phyloP scores from a whole-genome alignment of 2,113 vertebrate genomes.

The Alces alces region DNA sequence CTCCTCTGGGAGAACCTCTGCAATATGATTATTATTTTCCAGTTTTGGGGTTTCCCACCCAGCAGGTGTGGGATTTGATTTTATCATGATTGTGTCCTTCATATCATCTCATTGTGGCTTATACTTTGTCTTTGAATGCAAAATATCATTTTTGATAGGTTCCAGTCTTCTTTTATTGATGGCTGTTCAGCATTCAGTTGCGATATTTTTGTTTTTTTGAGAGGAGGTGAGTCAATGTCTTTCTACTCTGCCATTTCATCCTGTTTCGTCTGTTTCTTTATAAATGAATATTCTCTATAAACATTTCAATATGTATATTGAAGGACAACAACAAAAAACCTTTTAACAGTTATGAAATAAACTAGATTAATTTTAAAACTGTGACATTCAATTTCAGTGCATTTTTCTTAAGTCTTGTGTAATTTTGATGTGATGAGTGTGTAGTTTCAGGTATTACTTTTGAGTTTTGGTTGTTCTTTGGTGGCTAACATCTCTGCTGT shows the following conservation, averaged over 20 bases:
- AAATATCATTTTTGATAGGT: neutral
- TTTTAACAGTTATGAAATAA: neutral
- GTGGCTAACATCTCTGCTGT: neutral
- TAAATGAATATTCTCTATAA: neutral
- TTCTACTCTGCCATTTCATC: neutral
- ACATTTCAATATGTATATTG: neutral
- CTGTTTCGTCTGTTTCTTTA: neutral
- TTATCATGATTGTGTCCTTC: neutral
- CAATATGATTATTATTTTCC: neutral
- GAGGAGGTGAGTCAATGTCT: neutral
- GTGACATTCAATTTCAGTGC: neutral
- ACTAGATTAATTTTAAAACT: conserved; percentile 23
- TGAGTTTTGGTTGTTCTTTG: conserved; percentile 16
- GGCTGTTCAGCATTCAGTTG: neutral
- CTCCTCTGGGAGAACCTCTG: neutral
- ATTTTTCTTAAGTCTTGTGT: neutral
- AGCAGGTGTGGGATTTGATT: neutral
- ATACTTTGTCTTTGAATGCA: neutral
- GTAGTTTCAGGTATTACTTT: neutral
- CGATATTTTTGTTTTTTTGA: neutral
- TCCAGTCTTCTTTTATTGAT: neutral
- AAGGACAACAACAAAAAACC: neutral
- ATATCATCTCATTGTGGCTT: neutral
- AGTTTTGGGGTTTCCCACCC: neutral
- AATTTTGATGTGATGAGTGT: neutral